Percentiles rank a stretch among this genome's conserved stretches.
Evolutionary conservation across 1,140 invertebrate species (phyloP).

Genomic region (Pentalonia nigronervosa): DNA sequence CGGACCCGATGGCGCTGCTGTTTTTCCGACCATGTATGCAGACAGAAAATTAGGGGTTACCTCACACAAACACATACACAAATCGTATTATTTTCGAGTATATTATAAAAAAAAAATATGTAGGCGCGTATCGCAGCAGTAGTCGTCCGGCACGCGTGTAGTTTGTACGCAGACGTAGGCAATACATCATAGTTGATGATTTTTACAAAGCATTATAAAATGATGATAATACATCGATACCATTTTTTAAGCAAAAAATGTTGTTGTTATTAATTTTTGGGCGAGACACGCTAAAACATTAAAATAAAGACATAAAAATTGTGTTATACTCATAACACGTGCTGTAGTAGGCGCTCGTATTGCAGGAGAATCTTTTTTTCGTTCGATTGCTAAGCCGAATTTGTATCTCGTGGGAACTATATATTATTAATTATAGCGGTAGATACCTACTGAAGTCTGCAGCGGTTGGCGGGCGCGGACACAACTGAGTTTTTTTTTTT

Average conservation of each 20-base stretch:
- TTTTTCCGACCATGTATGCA: not conserved
- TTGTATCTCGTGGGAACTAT: slow-evolving; percentile 9
- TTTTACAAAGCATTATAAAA: not conserved
- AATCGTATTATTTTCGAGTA: no score
- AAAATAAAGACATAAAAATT: slow-evolving; percentile 43
- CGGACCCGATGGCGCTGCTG: not conserved
- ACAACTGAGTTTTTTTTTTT: not conserved
- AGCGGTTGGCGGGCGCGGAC: not conserved
- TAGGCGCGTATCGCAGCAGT: not conserved
- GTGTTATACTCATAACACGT: not conserved
- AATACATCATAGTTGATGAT: not conserved
- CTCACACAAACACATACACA: no score
- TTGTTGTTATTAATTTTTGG: not conserved
- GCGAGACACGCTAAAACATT: not conserved
- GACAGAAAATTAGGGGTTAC: not conserved
- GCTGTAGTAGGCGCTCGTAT: not conserved
- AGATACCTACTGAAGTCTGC: no score
- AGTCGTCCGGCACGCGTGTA: not conserved
- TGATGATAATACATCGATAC: not conserved
- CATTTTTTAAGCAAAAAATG: not conserved
- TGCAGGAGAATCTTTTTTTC: not conserved
- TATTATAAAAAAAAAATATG: not conserved
- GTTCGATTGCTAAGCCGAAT: not conserved
- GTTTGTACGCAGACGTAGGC: not conserved
- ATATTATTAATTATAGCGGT: not conserved